Evolutionary conservation across 1,140 invertebrate species (phyloP).

Genomic region (Lordiphosa mommai): DNA sequence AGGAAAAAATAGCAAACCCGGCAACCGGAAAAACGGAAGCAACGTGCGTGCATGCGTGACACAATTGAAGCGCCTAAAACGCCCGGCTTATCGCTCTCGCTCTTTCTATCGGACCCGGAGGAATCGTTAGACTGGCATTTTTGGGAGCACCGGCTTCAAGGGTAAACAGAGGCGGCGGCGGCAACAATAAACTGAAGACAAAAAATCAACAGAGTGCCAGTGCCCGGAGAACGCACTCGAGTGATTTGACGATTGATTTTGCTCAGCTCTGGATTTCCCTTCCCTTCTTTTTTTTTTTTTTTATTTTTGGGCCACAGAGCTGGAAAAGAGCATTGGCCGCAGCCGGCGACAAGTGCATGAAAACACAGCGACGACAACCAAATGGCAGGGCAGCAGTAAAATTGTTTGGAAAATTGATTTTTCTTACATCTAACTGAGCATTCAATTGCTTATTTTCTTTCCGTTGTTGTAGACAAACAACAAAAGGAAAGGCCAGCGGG

Average conservation of each 20-base stretch:
- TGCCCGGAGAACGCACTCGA: slow-evolving; percentile 59
- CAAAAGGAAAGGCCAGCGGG: neutral
- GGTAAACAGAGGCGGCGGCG: slow-evolving; percentile 41
- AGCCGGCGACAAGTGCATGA: slow-evolving; percentile 77
- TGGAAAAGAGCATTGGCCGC: slow-evolving; percentile 63
- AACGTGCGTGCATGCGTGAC: slow-evolving; percentile 77
- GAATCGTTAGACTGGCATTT: slow-evolving; percentile 72
- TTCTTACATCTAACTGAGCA: slow-evolving; percentile 78
- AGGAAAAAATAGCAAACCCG: slow-evolving; percentile 72
- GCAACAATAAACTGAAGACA: slow-evolving; percentile 58
- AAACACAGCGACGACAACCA: slow-evolving; percentile 46
- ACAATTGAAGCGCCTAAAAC: slow-evolving; percentile 74
- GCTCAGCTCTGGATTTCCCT: slow-evolving; percentile 56
- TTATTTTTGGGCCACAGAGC: neutral
- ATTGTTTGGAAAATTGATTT: slow-evolving; percentile 78
- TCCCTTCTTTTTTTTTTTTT: slow-evolving; percentile 9
- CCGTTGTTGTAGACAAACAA: slow-evolving; percentile 24
- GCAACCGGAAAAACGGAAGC: slow-evolving; percentile 75
- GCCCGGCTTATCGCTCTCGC: slow-evolving; percentile 41
- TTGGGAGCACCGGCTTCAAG: slow-evolving; percentile 54
- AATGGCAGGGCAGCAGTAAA: slow-evolving; percentile 59
- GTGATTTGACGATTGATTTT: slow-evolving; percentile 76
- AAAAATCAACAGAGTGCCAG: slow-evolving; percentile 35
- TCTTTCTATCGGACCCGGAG: slow-evolving; percentile 56
- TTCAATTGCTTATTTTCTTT: slow-evolving; percentile 76